phyloP scores from a whole-genome alignment of 2,888 invertebrate genomes.

The Cheilosia scutellata region DNA sequence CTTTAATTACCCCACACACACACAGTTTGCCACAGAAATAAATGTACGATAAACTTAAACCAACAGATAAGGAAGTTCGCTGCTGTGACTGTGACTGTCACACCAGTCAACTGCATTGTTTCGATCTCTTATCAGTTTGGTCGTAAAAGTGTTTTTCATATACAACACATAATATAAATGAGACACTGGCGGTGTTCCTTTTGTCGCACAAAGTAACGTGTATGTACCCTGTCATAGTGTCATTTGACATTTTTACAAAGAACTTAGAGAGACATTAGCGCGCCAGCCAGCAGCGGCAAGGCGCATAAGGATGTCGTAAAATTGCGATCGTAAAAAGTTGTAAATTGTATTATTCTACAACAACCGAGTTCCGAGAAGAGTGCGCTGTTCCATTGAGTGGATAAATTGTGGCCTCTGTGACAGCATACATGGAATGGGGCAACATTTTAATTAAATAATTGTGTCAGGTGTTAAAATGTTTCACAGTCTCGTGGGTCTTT shows the following conservation, averaged over 20 bases:
- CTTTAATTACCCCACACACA: constrained; percentile 31
- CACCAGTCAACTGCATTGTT: constrained; percentile 51
- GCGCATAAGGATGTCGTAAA: constrained; percentile 41
- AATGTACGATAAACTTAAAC: constrained; percentile 15
- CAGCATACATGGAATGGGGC: background rate
- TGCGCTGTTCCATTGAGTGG: constrained; percentile 33
- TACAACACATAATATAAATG: too few species aligned
- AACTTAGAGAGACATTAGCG: constrained; percentile 49
- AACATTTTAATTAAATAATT: constrained; percentile 52
- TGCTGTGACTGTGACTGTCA: constrained; percentile 22
- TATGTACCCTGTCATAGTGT: constrained; percentile 25
- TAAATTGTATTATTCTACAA: constrained; percentile 7
- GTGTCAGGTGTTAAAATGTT: constrained; percentile 35
- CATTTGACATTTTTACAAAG: constrained; percentile 59
- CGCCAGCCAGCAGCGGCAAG: background rate
- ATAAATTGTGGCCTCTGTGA: background rate
- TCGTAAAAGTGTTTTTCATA: constrained; percentile 57
- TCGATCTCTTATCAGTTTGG: constrained; percentile 59
- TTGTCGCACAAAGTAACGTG: constrained; percentile 42
- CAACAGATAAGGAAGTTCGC: constrained; percentile 6
- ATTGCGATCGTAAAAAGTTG: constrained; percentile 40
- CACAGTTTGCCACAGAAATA: constrained; percentile 3
- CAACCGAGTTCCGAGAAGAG: constrained; percentile 33
- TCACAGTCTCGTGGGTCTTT: background rate
- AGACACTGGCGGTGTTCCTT: constrained; percentile 42